Evolutionary conservation across 1,140 invertebrate species (phyloP), one percentile per base, ranked within the genome.

Genomic region (Drosophila fuyamai): DNA sequence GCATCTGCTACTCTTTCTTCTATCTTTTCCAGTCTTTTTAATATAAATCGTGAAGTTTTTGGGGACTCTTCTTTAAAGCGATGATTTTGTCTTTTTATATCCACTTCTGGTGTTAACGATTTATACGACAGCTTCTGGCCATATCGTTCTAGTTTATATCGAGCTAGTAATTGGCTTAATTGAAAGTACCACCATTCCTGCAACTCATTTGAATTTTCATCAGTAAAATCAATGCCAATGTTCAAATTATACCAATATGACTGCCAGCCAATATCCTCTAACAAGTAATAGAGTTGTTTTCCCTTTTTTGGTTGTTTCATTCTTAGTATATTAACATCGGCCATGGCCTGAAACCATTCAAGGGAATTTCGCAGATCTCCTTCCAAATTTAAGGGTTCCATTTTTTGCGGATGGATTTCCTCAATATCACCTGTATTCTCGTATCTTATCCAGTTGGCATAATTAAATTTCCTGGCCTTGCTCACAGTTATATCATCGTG

Each of bases 401-500:
- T 16, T 23, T 18, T 41, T 41, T 75, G 71, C 5, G 60, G 50
- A 16, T n/a, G 27, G 1, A 71, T 36, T 38, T 70, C 36, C n/a
- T 53, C 16, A 13, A 71, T 29, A 6, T 46, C 16, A 46, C 14
- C 43, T 10, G 10, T 7, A 18, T 62, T 53, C 5, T 12, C 40
- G 10, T 54, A 12, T 14, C 43, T 44, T 14, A 67, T 43, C 81
- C 77, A 85, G 32, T 74, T 75, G 29, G 41, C 59, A 53, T 54
- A 83, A 41, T 80, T 74, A 32, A 80, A 85, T 7, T 57, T 68
- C 16, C 48, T 43, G 0, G 95, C 94, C 43, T 94, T 92, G 32
- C 95, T 93, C 2, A 96, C 94, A 2, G 95, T 94, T 67, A 94
- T 93, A 9, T 83, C 93, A 72, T 94, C 93, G 44, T 95, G 94